These are phyloP conservation scores for Pseudotriccus pelzelni DNA, from an alignment of 2,797 vertebrate species.

Conservation along the genomic window DNA sequence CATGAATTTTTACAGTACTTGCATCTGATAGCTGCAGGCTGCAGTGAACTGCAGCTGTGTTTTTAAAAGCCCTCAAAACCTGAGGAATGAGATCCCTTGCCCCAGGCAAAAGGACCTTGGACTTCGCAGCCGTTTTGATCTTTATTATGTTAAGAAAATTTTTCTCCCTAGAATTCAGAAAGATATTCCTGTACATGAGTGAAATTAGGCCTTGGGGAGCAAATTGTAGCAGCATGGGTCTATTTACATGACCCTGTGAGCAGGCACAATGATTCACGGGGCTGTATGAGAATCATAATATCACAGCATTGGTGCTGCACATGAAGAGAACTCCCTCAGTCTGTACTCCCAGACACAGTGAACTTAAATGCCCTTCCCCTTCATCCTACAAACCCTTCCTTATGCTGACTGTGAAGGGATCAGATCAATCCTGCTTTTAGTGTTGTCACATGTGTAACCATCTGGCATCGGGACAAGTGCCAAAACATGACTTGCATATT, in stretches of 20 bases:
- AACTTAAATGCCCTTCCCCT: neutral
- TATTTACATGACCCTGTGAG: neutral
- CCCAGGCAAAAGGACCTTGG: neutral
- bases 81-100: neutral
- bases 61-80: neutral
- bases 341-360: neutral
- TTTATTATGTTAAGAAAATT: neutral
- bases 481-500: constrained; percentile 27
- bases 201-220: neutral
- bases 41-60: neutral
- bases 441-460: neutral
- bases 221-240: neutral
- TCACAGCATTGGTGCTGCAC: neutral
- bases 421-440: neutral
- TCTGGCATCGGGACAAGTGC: neutral
- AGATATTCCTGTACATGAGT: neutral
- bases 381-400: neutral
- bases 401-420: neutral
- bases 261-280: neutral
- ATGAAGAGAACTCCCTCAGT: neutral
- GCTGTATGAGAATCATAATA: neutral
- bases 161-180: neutral
- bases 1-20: neutral
- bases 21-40: neutral
- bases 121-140: accelerated